A percentile compares a stretch with the other conserved stretches of the same genome.
phyloP scores from a whole-genome alignment of 92 coral and sea anemone genomes.

The Isaurus tuberculatus region DNA sequence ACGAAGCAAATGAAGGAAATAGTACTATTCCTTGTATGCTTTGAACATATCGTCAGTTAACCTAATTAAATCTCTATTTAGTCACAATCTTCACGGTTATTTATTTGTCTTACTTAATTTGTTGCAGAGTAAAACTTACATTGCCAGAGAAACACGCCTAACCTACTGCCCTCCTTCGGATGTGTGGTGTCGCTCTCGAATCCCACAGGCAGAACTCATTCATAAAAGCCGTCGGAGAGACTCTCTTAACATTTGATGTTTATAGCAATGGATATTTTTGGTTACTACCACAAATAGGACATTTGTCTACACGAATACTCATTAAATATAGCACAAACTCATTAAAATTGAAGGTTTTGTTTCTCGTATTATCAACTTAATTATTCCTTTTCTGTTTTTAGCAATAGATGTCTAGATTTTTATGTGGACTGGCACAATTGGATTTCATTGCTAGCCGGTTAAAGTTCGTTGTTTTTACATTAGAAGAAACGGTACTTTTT shows the following conservation, averaged over 20 bases:
- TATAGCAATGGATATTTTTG: not conserved
- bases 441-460: no score
- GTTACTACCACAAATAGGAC: not conserved
- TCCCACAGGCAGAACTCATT: not conserved
- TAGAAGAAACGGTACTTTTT: no score
- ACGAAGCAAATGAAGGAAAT: not conserved
- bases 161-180: not conserved
- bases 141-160: not conserved
- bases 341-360: not conserved
- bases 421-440: no score
- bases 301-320: not conserved
- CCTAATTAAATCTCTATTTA: not conserved
- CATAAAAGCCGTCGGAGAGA: not conserved
- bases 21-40: not conserved
- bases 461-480: no score
- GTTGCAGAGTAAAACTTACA: constrained; percentile 21
- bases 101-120: not conserved
- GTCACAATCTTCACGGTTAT: not conserved
- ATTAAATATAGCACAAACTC: constrained; percentile 16
- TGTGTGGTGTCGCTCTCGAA: constrained; percentile 6
- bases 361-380: not conserved
- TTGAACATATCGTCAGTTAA: not conserved
- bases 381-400: not conserved
- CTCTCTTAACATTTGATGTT: not conserved
- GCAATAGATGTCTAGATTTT: no score